Conservation (phyloP, 2,797 vertebrate genomes). For the Neopelma chrysocephalum region DNA sequence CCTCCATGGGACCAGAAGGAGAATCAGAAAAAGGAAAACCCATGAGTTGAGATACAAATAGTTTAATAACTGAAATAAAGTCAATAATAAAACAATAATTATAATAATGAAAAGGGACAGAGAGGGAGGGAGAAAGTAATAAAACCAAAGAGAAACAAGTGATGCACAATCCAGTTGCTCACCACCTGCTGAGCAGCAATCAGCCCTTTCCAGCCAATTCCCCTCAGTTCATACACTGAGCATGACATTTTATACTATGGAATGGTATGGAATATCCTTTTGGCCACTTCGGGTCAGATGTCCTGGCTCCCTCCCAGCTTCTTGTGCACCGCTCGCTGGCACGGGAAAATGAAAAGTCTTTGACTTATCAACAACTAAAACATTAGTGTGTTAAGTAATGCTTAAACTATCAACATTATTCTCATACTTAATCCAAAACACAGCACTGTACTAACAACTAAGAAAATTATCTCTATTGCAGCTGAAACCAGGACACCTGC, state of each 20-base stretch:
- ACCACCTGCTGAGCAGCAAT: neutral
- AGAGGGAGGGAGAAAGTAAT: neutral
- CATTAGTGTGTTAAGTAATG: neutral
- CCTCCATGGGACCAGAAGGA: neutral
- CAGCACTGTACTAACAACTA: neutral
- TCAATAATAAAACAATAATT: neutral
- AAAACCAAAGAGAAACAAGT: neutral
- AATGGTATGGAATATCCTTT: neutral
- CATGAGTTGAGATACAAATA: neutral
- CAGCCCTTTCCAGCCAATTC: neutral
- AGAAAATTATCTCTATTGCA: neutral
- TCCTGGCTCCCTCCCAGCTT: neutral
- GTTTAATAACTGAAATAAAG: neutral
- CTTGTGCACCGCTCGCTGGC: neutral
- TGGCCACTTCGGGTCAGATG: neutral
- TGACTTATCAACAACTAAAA: neutral
- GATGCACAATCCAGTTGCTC: neutral
- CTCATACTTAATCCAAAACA: neutral
- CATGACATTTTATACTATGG: neutral
- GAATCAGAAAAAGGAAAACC: neutral
- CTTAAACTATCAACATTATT: neutral
- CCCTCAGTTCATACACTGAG: neutral
- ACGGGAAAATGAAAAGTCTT: neutral
- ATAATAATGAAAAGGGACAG: neutral
- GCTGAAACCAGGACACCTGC: neutral